These are phyloP conservation scores for Simalia tracyae DNA, from an alignment of 2,797 vertebrate genomes.

Conservation along the genomic window DNA sequence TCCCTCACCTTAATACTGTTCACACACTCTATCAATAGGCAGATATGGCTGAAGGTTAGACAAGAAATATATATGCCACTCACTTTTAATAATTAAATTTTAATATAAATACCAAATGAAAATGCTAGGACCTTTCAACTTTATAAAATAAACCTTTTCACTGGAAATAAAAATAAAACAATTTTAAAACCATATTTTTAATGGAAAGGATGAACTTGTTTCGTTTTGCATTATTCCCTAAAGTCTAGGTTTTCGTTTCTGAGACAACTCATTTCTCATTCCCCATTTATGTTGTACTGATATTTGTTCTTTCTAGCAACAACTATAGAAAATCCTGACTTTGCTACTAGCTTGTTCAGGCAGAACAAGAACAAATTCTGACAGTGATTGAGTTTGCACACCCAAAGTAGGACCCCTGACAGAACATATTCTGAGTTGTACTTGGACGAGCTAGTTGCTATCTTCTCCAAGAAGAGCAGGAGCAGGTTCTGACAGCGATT, in stretches of 20 bases:
- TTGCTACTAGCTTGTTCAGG: neutral
- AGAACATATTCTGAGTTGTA: neutral
- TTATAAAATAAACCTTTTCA: neutral
- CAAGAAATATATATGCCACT: neutral
- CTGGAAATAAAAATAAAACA: neutral
- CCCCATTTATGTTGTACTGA: neutral
- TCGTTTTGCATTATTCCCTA: neutral
- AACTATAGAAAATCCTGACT: neutral
- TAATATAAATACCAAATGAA: neutral
- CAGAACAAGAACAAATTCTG: slow-evolving; percentile 1
- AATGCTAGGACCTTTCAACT: neutral
- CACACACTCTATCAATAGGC: neutral
- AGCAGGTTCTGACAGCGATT: neutral
- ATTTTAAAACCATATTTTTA: neutral
- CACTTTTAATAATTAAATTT: neutral
- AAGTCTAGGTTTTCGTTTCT: neutral
- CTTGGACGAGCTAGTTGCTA: neutral
- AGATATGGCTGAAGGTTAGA: neutral
- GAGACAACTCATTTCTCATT: neutral
- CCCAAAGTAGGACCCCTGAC: neutral
- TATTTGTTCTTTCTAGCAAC: neutral
- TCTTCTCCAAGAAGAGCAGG: neutral
- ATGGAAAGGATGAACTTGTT: neutral
- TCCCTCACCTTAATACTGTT: neutral
- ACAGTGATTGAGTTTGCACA: neutral